Conservation (phyloP, 2,888 invertebrate species). For the Folsomia manolachei region DNA sequence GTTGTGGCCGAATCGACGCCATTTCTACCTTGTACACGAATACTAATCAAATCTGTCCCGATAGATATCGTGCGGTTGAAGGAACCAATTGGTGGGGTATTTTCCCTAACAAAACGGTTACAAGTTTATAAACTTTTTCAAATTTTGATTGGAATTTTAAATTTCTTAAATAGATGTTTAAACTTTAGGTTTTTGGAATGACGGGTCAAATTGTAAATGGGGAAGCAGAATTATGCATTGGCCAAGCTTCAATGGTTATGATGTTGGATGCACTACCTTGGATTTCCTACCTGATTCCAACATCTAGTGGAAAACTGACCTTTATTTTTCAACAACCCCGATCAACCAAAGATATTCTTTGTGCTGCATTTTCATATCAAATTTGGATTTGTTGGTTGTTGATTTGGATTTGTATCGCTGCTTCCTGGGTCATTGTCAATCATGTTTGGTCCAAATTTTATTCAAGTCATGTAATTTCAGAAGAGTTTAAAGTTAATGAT, state of each 20-base stretch:
- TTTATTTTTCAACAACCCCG: slow-evolving; percentile 31
- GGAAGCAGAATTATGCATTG: slow-evolving; percentile 24
- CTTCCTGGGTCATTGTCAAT: background rate
- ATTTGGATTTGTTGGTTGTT: slow-evolving; percentile 15
- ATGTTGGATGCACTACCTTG: slow-evolving; percentile 10
- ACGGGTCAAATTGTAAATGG: slow-evolving; percentile 12
- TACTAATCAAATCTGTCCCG: no score
- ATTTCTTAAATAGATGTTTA: no score
- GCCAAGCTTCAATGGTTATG: slow-evolving; percentile 29
- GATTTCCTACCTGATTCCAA: slow-evolving; percentile 26
- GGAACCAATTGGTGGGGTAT: slow-evolving; percentile 15
- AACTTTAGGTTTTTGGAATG: background rate
- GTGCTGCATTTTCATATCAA: slow-evolving; percentile 10
- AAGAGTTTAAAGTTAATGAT: no score
- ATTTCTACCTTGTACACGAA: no score
- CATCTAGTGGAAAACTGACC: slow-evolving; percentile 16
- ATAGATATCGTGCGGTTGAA: slow-evolving; percentile 20
- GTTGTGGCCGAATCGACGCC: no score
- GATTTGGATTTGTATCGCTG: background rate
- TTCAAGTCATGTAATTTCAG: no score
- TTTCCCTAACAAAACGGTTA: slow-evolving; percentile 18
- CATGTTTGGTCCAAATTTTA: background rate
- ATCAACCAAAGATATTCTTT: background rate
- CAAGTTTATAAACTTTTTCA: no score
- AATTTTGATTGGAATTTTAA: no score